Evolutionary conservation across 2,888 invertebrate genomes (phyloP).

Genomic region (Gastracanthus pulcherrimus): DNA sequence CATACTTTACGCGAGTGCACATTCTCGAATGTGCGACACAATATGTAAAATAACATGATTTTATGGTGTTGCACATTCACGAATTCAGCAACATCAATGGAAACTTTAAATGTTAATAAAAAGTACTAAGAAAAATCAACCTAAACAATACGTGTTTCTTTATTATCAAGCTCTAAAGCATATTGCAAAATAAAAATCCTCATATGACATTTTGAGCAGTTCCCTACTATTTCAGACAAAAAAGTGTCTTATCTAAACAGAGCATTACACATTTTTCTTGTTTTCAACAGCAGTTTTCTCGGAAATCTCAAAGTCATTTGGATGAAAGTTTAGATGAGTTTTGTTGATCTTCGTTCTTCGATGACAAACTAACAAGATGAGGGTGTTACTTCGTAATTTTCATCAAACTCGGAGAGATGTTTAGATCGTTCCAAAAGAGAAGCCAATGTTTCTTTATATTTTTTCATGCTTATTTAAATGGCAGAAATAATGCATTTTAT

Average conservation of each 20-base stretch:
- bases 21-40: no score
- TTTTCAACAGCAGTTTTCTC: conserved; percentile 7
- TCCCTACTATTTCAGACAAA: not conserved
- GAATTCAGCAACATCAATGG: no score
- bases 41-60: no score
- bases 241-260: not conserved
- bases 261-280: not conserved
- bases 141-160: not conserved
- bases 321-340: conserved; percentile 21
- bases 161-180: not conserved
- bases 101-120: no score
- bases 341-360: not conserved
- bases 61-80: no score
- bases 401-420: conserved; percentile 28
- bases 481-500: not conserved
- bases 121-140: no score
- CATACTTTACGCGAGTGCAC: no score
- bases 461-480: not conserved
- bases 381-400: not conserved
- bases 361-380: not conserved
- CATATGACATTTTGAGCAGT: not conserved
- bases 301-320: not conserved
- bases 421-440: not conserved
- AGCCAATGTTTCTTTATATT: not conserved
- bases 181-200: not conserved